A percentile compares a stretch with the other conserved stretches of the same genome.
phyloP scores from a whole-genome alignment of 2,113 vertebrate species.

The Dissostichus mawsoni region DNA sequence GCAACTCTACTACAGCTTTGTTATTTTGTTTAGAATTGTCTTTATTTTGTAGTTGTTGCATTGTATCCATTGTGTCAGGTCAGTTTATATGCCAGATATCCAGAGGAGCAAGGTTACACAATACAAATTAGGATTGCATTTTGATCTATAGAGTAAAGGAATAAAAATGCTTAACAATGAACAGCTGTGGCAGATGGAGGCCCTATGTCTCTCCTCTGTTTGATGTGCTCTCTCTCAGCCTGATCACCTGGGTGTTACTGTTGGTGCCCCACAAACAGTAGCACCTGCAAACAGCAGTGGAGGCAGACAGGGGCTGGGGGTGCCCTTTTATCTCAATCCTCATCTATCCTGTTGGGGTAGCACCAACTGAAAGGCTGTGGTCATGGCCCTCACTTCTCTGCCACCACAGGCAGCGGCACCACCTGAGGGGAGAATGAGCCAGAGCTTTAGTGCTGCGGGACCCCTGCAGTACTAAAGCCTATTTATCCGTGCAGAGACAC shows the following conservation, averaged over 20 bases:
- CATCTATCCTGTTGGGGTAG: conserved; percentile 78
- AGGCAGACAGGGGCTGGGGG: conserved; percentile 78
- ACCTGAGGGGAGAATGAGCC: conserved; percentile 60
- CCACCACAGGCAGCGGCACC: conserved; percentile 66
- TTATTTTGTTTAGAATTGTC: not conserved
- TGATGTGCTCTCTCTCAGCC: conserved; percentile 46
- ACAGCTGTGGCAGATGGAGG: conserved; percentile 59
- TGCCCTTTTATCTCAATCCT: conserved; percentile 80
- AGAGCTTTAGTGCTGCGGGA: conserved; percentile 39
- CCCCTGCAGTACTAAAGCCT: conserved; percentile 23
- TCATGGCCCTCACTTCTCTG: conserved; percentile 65
- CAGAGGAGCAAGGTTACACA: not conserved
- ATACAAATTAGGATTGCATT: conserved; percentile 19
- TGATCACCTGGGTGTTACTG: conserved; percentile 88
- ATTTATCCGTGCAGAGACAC: conserved; percentile 26
- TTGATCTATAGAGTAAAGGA: conserved; percentile 6
- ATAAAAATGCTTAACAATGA: conserved; percentile 25
- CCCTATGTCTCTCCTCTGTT: conserved; percentile 47
- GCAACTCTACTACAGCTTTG: not conserved
- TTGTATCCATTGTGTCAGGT: not conserved
- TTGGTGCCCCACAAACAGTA: conserved; percentile 84
- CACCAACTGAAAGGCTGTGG: conserved; percentile 83
- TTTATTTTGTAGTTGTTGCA: not conserved
- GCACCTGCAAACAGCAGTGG: conserved; percentile 50
- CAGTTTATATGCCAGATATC: conserved; percentile 1